phyloP scores from a whole-genome alignment of 1,140 invertebrate species.

The Brachionus angularis region DNA sequence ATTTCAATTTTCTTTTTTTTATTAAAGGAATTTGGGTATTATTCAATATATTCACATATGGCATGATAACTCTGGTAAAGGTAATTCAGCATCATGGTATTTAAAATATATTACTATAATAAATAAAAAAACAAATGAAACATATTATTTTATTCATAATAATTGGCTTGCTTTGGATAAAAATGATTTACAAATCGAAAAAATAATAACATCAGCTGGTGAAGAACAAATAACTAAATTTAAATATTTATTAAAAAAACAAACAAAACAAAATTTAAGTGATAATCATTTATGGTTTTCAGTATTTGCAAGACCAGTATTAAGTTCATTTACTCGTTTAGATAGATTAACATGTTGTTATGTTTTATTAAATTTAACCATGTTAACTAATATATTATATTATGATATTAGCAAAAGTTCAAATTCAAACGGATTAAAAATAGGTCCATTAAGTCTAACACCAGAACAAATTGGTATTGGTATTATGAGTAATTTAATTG shows the following conservation, averaged over 20 bases:
- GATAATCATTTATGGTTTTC: too few species aligned
- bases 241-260: not conserved
- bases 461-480: conserved; percentile 57
- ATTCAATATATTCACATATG: conserved; percentile 61
- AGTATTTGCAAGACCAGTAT: too few species aligned
- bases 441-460: not conserved
- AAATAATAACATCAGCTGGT: conserved; percentile 48
- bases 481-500: conserved; percentile 53
- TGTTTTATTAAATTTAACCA: not conserved
- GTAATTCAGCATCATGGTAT: conserved; percentile 60
- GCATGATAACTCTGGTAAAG: conserved; percentile 63
- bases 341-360: too few species aligned
- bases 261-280: not conserved
- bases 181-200: conserved; percentile 56
- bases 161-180: conserved; percentile 57
- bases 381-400: not conserved
- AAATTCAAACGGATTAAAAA: not conserved
- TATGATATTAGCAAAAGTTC: not conserved
- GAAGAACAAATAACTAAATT: not conserved
- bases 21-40: too few species aligned
- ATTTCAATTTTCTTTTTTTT: too few species aligned
- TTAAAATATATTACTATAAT: conserved; percentile 60
- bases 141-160: conserved; percentile 58
- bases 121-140: conserved; percentile 62
- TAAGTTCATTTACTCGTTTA: too few species aligned